phyloP scores from a whole-genome alignment of 2,797 vertebrate genomes.

The Choloepus didactylus region DNA sequence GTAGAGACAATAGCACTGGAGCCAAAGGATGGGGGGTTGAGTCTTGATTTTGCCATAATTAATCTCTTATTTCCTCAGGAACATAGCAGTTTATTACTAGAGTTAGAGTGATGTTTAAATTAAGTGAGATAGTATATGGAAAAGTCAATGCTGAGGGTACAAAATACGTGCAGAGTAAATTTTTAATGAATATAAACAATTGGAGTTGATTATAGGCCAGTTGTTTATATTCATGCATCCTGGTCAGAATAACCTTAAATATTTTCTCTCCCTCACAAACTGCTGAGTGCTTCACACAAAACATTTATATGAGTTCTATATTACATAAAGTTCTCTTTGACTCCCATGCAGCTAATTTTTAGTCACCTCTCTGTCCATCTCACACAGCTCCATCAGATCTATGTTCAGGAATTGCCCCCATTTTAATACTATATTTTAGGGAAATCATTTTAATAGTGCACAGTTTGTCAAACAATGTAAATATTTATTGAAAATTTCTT shows the following conservation, averaged over 20 bases:
- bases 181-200: conserved; percentile 31
- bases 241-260: not conserved
- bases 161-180: not conserved
- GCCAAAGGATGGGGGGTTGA: not conserved
- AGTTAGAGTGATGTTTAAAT: conserved; percentile 7
- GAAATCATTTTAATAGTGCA: conserved; percentile 31
- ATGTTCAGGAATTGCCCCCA: conserved; percentile 29
- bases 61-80: conserved; percentile 26
- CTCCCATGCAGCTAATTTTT: not conserved
- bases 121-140: not conserved
- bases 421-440: conserved; percentile 46
- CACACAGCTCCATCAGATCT: not conserved
- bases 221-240: conserved; percentile 11
- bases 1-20: not conserved
- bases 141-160: not conserved
- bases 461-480: conserved; percentile 31
- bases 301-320: not conserved
- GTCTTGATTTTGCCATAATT: not conserved
- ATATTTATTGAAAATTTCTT: conserved; percentile 36
- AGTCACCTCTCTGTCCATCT: not conserved
- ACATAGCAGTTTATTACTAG: not conserved
- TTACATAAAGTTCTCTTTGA: not conserved
- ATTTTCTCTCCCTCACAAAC: not conserved
- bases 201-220: not conserved
- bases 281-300: not conserved